Evolutionary conservation across 2,797 vertebrate genomes (phyloP).

Genomic region (Artibeus jamaicensis): DNA sequence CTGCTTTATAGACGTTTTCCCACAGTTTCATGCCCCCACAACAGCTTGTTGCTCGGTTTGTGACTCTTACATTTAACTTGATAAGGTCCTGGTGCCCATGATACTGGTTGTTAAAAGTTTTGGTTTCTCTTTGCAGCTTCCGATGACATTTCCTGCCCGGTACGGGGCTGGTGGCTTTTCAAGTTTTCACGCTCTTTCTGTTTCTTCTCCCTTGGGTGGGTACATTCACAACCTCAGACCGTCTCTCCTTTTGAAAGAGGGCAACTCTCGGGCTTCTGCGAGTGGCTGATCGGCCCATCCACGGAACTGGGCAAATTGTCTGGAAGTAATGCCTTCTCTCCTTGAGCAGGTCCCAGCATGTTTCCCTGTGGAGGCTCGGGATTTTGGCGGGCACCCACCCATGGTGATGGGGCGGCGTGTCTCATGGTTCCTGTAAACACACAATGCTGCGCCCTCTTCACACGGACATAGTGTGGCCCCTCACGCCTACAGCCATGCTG

Average conservation of each 20-base stretch:
- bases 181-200: conserved; percentile 57
- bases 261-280: conserved; percentile 50
- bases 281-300: conserved; percentile 43
- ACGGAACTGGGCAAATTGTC: conserved; percentile 39
- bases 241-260: conserved; percentile 73
- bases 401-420: not conserved
- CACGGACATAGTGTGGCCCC: not conserved
- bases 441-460: not conserved
- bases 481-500: not conserved
- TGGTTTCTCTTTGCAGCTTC: conserved; percentile 79
- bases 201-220: conserved; percentile 46
- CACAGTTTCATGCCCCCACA: conserved; percentile 77
- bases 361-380: not conserved
- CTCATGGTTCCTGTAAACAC: not conserved
- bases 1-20: conserved; percentile 76
- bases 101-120: conserved; percentile 72
- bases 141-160: conserved; percentile 73
- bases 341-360: not conserved
- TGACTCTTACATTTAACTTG: conserved; percentile 76
- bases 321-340: conserved; percentile 51
- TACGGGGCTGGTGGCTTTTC: conserved; percentile 66
- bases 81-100: conserved; percentile 77
- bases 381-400: conserved; percentile 21
- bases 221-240: conserved; percentile 46
- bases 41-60: conserved; percentile 77